Evolutionary conservation across 2,113 vertebrate species (phyloP), one percentile per base, ranked within the genome.

Genomic region (Prietella phreatophila): DNA sequence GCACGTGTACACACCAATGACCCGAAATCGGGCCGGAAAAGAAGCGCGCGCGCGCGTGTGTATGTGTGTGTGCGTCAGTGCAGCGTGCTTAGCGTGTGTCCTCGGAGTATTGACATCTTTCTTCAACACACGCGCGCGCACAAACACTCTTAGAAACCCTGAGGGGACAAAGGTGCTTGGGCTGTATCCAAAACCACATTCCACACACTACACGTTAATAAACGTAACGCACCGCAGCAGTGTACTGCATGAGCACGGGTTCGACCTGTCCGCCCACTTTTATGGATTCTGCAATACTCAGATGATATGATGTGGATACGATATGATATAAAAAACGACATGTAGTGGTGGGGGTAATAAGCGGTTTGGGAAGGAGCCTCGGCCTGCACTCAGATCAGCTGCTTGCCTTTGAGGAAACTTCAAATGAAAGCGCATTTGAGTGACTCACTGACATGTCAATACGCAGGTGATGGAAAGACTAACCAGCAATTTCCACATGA

Each of bases 401-500:
- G 56, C 33, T 60, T 39, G 20, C 10, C 33, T 60, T 39, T 20
- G 9, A 39, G 56, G 4, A 81, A 81, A 39, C 56, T 61, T 73
- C 83, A 58, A 17, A 27, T 22, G 67, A n/a, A 36, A 36, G 82
- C 5, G 30, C 13, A 8, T 73, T 47, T 42, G 55, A 6, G 53
- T 89, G 89, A 89, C 82, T 87, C 89, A 89, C 3, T 25, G 42
- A 50, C 30, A 75, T 42, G 47, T 84, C 53, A 78, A 17, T 33
- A 60, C 78, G 60, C 83, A 87, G 60, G 53, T 56, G 67, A 85
- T 73, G 83, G 67, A 56, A 69, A 73, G 83, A 56, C 17, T 73
- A 71, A 84, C 6, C 83, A 27, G 47, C 10, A 73, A 71, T 56
- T 85, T 25, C 30, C 53, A 55, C 33, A 27, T 5, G 53, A 56